Evolutionary conservation across 1,140 invertebrate genomes (phyloP), one percentile per base, ranked within the genome.

Genomic region (Glossosoma conforme): DNA sequence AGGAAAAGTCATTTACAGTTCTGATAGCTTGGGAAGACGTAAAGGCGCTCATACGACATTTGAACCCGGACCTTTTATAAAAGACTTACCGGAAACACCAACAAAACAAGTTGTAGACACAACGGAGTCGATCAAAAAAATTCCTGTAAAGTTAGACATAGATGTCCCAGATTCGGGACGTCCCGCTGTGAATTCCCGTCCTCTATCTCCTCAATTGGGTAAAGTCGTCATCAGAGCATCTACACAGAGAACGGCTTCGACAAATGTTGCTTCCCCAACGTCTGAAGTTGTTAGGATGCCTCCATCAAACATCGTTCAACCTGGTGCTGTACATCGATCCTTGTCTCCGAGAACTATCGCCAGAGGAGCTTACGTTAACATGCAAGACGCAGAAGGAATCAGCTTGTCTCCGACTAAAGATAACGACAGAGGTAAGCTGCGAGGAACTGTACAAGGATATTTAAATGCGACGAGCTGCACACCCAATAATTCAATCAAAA

Each of bases 1-100:
- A 60, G 91, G 91, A 11, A 89, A 89, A 76, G 88, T 93, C 35
- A 85, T 94, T 32, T 94, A 89, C 65, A 87, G 87, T 46, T 93
- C 90, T 1, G 91, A 93, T 60, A 93, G 89, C 64, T 69, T 93
- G 44, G 84, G 83, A 64, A 76, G 88, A 61, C 77, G 85, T 62
- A 88, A 91, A 75, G 83, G 85, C 40, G 80, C 86, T 9, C 86
- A 90, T 58, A 88, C 86, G 5, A 91, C 87, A 15, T 91, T 91
- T 62, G 86, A 87, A 75, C 87, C 87, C 54, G 89, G 87, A 65
- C 83, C 84, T 30, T 84, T 81, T 61, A 84, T 87, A 24, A 84
- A 83, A 71, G 80, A 83, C 62, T 63, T 72, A 43, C 62, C 62
- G 20, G 75, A 77, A 36, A 72, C 75, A 49, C 69, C 65, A 8